Percentiles rank a stretch among this genome's conserved stretches.
Conservation (phyloP, 2,797 vertebrate species). For the Notoglanidium macrostoma region DNA sequence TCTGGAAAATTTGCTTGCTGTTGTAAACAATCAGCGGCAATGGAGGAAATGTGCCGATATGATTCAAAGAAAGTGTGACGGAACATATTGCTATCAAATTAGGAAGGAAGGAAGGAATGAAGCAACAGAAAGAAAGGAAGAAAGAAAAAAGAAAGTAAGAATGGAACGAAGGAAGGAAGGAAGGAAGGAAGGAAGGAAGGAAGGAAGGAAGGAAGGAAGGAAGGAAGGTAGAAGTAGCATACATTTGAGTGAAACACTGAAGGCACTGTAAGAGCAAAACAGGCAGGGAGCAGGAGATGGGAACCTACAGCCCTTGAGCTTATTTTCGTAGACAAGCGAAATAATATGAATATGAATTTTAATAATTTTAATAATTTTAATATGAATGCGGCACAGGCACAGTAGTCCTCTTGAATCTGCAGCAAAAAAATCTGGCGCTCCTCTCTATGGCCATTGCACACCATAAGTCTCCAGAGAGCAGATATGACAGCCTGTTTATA, state of each 20-base stretch:
- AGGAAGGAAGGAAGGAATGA: background rate
- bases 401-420: conserved; percentile 65
- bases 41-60: conserved; percentile 2
- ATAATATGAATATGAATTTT: no score
- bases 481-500: conserved; percentile 58
- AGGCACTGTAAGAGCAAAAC: conserved; percentile 34
- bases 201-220: background rate
- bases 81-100: conserved; percentile 29
- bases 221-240: conserved; percentile 1
- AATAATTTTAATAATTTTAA: no score
- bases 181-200: background rate
- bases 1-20: conserved; percentile 50
- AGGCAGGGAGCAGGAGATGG: conserved; percentile 46
- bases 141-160: conserved; percentile 5
- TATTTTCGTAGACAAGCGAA: conserved; percentile 71
- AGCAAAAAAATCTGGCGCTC: conserved; percentile 51
- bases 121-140: background rate
- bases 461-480: conserved; percentile 53
- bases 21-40: conserved; percentile 46
- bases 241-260: conserved; percentile 26
- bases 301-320: conserved; percentile 68
- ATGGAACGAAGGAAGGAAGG: background rate
- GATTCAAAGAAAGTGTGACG: conserved; percentile 33
- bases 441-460: conserved; percentile 53
- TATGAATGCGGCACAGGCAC: conserved; percentile 66